A percentile compares a stretch with the other conserved stretches of the same genome.
Conservation (phyloP, 1,140 invertebrate species). For the Myzus persicae region DNA sequence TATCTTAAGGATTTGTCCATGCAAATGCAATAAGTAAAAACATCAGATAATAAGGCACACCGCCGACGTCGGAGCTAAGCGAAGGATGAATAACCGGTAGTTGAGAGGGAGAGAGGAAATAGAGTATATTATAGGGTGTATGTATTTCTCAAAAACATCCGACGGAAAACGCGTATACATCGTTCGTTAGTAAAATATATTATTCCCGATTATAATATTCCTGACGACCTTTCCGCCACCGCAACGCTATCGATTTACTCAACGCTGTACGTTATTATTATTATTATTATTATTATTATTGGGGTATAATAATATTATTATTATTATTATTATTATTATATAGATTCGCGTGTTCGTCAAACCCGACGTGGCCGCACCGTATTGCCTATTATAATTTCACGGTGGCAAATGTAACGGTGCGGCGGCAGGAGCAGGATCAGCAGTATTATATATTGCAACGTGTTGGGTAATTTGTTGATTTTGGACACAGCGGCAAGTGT, state of each 20-base stretch:
- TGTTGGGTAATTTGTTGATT: conserved; percentile 31
- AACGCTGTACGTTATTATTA: too few species aligned
- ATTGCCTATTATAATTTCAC: neutral
- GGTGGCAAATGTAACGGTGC: neutral
- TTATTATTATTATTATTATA: neutral
- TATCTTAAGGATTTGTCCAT: neutral
- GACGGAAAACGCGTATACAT: neutral
- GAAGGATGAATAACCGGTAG: neutral
- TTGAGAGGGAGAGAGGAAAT: neutral
- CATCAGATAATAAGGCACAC: neutral
- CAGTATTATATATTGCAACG: neutral
- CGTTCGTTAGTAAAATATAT: neutral
- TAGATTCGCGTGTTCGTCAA: neutral
- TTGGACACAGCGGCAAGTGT: conserved; percentile 11
- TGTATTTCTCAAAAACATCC: neutral
- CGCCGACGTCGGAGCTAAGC: neutral
- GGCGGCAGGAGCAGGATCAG: neutral
- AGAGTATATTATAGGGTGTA: too few species aligned
- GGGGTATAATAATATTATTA: too few species aligned
- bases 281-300: neutral
- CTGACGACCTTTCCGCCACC: neutral
- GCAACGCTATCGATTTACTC: neutral
- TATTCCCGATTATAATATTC: neutral
- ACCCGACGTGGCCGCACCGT: neutral
- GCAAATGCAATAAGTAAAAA: conserved; percentile 6